Evolutionary conservation across 2,113 vertebrate genomes (phyloP).

Genomic region (Otus sunia): DNA sequence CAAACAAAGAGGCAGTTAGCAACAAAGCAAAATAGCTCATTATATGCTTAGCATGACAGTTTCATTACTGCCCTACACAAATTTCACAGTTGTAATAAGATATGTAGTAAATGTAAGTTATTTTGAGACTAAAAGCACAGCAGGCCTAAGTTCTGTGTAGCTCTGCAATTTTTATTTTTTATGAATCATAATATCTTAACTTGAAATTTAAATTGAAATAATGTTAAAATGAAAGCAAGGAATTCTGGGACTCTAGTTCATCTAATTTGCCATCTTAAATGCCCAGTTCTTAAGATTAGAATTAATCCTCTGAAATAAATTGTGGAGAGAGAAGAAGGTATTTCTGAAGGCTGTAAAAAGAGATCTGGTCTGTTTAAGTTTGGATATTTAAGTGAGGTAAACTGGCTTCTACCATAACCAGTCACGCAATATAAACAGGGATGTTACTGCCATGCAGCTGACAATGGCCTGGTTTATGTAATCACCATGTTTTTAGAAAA

Average conservation of each 20-base stretch:
- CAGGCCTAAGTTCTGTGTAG: not conserved
- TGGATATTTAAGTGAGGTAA: not conserved
- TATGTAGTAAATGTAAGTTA: slow-evolving; percentile 64
- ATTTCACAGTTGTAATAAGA: slow-evolving; percentile 69
- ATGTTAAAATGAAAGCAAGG: not conserved
- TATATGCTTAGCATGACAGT: slow-evolving; percentile 61
- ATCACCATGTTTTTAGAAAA: not conserved
- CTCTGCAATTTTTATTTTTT: slow-evolving; percentile 32
- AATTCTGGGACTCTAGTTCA: not conserved
- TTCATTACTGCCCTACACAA: slow-evolving; percentile 66
- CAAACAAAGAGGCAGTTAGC: slow-evolving; percentile 67
- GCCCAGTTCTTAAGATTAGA: not conserved
- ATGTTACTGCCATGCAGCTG: not conserved
- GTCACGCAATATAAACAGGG: not conserved
- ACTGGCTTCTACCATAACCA: not conserved
- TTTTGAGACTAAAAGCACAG: slow-evolving; percentile 60
- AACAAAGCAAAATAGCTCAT: slow-evolving; percentile 56
- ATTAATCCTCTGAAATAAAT: not conserved
- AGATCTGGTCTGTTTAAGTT: not conserved
- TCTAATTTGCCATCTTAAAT: not conserved
- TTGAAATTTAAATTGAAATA: not conserved
- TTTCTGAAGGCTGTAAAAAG: not conserved
- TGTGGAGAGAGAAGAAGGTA: not conserved
- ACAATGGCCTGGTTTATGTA: not conserved
- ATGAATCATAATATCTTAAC: slow-evolving; percentile 42